Conservation (phyloP, 2,113 vertebrate species). For the Neolamprologus devosi region DNA sequence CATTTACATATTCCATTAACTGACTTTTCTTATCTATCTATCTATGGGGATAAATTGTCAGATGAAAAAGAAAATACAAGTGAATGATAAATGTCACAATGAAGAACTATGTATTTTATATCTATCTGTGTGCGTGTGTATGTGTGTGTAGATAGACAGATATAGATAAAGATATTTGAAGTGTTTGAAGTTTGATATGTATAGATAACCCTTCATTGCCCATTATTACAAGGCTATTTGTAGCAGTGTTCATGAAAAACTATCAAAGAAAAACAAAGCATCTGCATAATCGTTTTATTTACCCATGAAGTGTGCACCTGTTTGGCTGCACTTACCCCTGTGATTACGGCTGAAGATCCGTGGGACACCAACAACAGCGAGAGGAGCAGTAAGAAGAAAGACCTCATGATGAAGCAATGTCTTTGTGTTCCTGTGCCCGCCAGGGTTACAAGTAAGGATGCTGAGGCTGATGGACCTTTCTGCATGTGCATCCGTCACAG, state of each 20-base stretch:
- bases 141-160: background rate
- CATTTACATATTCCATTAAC: background rate
- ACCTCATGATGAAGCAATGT: conserved; percentile 53
- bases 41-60: background rate
- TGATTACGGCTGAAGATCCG: conserved; percentile 68
- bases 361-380: conserved; percentile 52
- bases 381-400: conserved; percentile 45
- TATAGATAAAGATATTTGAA: background rate
- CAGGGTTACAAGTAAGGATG: background rate
- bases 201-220: background rate
- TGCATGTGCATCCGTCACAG: conserved; percentile 10
- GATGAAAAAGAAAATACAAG: background rate
- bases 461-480: background rate
- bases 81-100: background rate
- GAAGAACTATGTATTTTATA: background rate
- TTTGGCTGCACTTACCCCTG: conserved; percentile 67
- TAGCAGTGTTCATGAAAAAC: background rate
- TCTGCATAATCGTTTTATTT: background rate
- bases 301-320: background rate
- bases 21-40: background rate
- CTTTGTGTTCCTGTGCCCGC: background rate
- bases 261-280: background rate
- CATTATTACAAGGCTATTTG: background rate
- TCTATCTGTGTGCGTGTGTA: fast-evolving
- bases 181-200: background rate